phyloP scores from a whole-genome alignment of 2,888 invertebrate genomes.

The Volucella bombylans region DNA sequence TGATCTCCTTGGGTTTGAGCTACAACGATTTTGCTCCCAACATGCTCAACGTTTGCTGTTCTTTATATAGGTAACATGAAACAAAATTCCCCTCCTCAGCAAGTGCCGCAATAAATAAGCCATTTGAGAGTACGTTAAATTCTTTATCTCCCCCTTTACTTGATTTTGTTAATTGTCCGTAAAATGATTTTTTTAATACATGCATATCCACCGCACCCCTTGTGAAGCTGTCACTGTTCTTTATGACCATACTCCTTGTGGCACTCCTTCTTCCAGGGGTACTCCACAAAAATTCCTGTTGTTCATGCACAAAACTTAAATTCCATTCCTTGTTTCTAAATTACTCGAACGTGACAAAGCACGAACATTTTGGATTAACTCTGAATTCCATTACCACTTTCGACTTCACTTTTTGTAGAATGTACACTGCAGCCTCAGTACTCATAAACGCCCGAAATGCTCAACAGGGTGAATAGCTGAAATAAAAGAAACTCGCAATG shows the following conservation, averaged over 20 bases:
- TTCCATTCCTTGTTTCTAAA: conserved; percentile 45
- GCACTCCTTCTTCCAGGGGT: not conserved
- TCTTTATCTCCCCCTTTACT: not conserved
- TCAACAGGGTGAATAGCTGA: not conserved
- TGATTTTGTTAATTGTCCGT: conserved; percentile 23
- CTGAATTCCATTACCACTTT: conserved; percentile 27
- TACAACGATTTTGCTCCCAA: no score
- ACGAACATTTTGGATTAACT: conserved; percentile 51
- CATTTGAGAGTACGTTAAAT: not conserved
- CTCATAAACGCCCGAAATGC: conserved; percentile 2
- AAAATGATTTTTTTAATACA: conserved; percentile 15
- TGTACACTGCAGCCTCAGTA: conserved; percentile 13
- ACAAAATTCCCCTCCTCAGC: no score
- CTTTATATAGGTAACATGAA: no score
- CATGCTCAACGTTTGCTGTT: no score
- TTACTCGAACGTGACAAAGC: conserved; percentile 64
- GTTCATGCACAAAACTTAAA: conserved; percentile 14
- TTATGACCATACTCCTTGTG: conserved; percentile 6
- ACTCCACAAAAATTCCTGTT: not conserved
- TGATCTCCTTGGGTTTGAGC: no score
- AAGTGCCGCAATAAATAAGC: conserved; percentile 4
- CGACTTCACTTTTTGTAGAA: conserved; percentile 38
- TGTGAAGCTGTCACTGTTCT: not conserved
- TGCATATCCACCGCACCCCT: conserved; percentile 6
- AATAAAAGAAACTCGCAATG: not conserved